Evolutionary conservation across 2,113 vertebrate species (phyloP).

Genomic region (Vulpes lagopus): DNA sequence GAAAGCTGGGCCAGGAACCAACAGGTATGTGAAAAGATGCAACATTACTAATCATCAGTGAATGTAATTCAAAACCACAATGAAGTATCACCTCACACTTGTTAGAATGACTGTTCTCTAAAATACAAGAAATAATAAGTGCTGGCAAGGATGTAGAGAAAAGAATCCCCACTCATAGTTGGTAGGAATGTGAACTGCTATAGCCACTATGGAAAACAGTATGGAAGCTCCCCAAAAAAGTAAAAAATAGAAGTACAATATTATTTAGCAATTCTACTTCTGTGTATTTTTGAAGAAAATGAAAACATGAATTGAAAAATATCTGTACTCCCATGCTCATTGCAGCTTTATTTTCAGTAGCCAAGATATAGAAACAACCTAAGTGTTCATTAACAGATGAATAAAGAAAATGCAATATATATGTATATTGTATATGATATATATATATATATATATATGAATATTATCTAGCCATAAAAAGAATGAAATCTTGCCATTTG

Average conservation of each 20-base stretch:
- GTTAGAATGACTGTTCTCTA: neutral
- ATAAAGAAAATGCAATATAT: too few relatives aligned
- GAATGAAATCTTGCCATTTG: neutral
- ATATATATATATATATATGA: neutral
- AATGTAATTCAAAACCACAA: neutral
- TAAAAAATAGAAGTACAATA: neutral
- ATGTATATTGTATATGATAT: too few relatives aligned
- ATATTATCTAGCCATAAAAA: neutral
- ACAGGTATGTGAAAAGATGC: neutral
- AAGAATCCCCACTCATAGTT: neutral
- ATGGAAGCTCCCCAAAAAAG: neutral
- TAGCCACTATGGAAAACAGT: neutral
- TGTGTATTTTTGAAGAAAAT: neutral
- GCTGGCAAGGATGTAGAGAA: neutral
- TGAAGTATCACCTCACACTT: neutral
- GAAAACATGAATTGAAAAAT: neutral
- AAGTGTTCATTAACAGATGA: too few relatives aligned
- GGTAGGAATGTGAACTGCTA: neutral
- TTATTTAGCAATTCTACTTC: neutral
- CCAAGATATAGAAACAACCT: neutral
- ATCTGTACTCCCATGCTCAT: neutral
- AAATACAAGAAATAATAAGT: neutral
- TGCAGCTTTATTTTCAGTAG: neutral
- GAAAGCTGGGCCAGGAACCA: neutral
- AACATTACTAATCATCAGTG: neutral